phyloP scores from a whole-genome alignment of 2,113 vertebrate genomes.

The Podocnemis expansa region DNA sequence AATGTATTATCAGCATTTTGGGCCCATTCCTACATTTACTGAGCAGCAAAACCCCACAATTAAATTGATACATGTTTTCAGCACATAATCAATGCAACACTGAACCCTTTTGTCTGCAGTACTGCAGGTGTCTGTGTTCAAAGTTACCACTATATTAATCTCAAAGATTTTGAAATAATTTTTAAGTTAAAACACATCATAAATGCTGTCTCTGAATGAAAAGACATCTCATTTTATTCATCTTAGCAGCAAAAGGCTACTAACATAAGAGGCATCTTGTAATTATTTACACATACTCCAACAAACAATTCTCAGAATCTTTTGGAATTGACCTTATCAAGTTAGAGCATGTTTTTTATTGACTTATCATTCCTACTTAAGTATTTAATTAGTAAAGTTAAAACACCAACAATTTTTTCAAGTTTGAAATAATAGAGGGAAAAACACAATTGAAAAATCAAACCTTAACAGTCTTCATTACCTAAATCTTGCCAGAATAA shows the following conservation, averaged over 20 bases:
- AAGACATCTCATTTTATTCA: background rate
- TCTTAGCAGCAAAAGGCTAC: background rate
- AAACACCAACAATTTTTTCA: constrained; percentile 27
- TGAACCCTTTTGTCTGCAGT: background rate
- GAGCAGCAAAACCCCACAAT: background rate
- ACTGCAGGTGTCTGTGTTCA: background rate
- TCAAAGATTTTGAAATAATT: background rate
- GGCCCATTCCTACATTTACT: background rate
- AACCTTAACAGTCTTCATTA: constrained; percentile 49
- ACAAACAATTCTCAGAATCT: background rate
- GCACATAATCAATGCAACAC: background rate
- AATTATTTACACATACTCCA: background rate
- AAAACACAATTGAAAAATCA: constrained; percentile 1
- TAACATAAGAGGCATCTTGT: background rate
- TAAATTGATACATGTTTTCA: background rate
- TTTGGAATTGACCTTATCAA: background rate
- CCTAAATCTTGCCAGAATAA: constrained; percentile 47
- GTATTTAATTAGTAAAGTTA: constrained; percentile 27
- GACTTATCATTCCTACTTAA: background rate
- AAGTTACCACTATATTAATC: background rate
- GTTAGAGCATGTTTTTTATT: background rate
- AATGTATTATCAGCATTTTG: background rate
- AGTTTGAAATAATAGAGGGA: background rate
- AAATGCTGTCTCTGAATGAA: background rate
- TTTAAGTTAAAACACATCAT: background rate